Conservation (phyloP, 2,888 invertebrate species). For the Nephrotoma appendiculata region DNA sequence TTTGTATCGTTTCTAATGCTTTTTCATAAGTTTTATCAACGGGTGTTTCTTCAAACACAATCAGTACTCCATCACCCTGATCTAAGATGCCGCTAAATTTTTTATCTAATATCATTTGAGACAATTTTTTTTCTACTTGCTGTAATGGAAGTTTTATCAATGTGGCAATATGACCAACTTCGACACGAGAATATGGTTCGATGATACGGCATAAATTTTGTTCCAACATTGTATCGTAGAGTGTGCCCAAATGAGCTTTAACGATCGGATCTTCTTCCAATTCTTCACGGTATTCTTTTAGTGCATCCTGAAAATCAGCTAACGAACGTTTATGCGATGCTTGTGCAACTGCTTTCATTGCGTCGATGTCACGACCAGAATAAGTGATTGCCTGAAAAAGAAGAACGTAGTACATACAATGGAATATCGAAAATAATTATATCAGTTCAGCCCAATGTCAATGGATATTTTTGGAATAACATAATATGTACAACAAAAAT, state of each 20-base stretch:
- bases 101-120: constrained; percentile 99
- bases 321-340: constrained; percentile 94
- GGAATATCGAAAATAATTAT: no score
- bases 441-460: no score
- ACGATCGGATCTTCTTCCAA: constrained; percentile 94
- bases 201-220: constrained; percentile 98
- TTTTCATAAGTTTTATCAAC: constrained; percentile 96
- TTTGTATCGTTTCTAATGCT: constrained; percentile 93
- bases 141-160: constrained; percentile 80
- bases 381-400: constrained; percentile 70
- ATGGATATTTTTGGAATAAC: no score
- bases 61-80: constrained; percentile 94
- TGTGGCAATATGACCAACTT: constrained; percentile 77
- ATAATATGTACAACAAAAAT: no score
- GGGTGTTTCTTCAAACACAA: constrained; percentile 91
- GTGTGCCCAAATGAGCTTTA: constrained; percentile 86
- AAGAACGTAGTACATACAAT: neutral
- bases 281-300: constrained; percentile 75
- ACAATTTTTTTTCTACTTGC: constrained; percentile 94
- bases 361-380: constrained; percentile 88
- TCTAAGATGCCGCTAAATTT: constrained; percentile 95
- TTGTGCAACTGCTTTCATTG: constrained; percentile 93
- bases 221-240: constrained; percentile 97
- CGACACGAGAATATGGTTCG: constrained; percentile 95
- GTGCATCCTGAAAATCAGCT: constrained; percentile 86